phyloP scores from a whole-genome alignment of 1,140 invertebrate genomes.

The Limonius californicus region DNA sequence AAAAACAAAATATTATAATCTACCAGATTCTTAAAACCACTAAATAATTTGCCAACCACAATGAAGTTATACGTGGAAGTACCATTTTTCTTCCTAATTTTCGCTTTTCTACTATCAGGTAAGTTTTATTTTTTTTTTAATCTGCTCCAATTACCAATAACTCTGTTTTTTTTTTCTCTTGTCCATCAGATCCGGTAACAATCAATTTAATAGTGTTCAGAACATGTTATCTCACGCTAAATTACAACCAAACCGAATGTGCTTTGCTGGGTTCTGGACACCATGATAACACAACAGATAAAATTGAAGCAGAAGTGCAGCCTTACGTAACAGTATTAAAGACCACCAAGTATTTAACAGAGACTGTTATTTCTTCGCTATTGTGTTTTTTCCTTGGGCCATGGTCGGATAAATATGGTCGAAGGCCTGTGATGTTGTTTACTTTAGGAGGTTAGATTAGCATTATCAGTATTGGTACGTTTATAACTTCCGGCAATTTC shows the following conservation, averaged over 20 bases:
- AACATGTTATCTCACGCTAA: conserved; percentile 49
- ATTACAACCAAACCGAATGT: conserved; percentile 50
- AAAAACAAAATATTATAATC: no score
- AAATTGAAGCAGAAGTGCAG: conserved; percentile 58
- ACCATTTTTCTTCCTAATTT: background rate
- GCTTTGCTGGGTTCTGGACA: conserved; percentile 49
- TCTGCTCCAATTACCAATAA: background rate
- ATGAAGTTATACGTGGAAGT: background rate
- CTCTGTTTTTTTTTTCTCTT: background rate
- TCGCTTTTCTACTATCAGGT: background rate
- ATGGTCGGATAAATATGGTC: conserved; percentile 67
- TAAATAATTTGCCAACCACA: no score
- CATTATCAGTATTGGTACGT: no score
- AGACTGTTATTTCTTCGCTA: conserved; percentile 59
- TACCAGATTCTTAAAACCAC: no score
- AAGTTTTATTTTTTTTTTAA: background rate
- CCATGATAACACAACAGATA: conserved; percentile 48
- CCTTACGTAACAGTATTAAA: conserved; percentile 57
- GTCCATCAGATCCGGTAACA: conserved; percentile 51
- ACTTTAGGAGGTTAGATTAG: background rate
- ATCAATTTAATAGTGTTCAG: conserved; percentile 53
- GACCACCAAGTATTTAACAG: conserved; percentile 56
- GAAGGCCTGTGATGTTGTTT: conserved; percentile 52
- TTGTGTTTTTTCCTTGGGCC: conserved; percentile 64
- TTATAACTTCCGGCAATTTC: no score